Base-by-base conservation (phyloP, 2,888 invertebrate genomes). In the Brachypalpus laphriformis region DNA sequence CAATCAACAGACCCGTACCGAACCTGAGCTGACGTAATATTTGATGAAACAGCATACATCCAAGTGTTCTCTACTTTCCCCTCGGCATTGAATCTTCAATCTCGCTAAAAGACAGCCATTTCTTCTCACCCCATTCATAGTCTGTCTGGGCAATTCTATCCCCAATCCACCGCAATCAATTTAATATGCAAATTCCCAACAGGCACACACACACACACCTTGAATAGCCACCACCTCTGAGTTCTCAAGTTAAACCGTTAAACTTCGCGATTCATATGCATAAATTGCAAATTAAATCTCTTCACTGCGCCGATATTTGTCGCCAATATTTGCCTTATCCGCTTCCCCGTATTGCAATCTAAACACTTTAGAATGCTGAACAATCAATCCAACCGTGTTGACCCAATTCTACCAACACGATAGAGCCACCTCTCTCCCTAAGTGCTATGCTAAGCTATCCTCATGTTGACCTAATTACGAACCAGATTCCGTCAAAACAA, bases 401-500 rank as follows among this genome's bases (percentile, higher is more conserved):
- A 85, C 83, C 83, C 45, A 75, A 80, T 80, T 85, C 75, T 40
- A 56, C 11, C 28, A 57, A 28, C 37, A 42, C 54, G 37, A 42
- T 18, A 18, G 25, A 59, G 57, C 37, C n/a, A 57, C 54, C 28
- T 75, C 61, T 56, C 68, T 8, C n/a, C 14, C 14, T 14, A 37
- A 76, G 70, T 82, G 37, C 68, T 34, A 61, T 82, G 37, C 68
- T 34, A 61, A 47, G 25, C 66, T 47, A 82, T 75, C 74, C 83
- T 80, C 80, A 57, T 47, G 70, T 66, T 47, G 85, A 71, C 85
- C 85, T 20, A 81, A 75, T 40, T 81, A 9, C 54, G 16, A 66
- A 81, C 81, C 75, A 85, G 81, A 85, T 81, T 85, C 81, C 70
- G 75, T 61, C 65, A 65, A 51, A 81, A 85, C 81, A 61, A 71